Evolutionary conservation across 2,113 vertebrate genomes (phyloP), one percentile per base, ranked within the genome.

Genomic region (Coptodon rendalli): DNA sequence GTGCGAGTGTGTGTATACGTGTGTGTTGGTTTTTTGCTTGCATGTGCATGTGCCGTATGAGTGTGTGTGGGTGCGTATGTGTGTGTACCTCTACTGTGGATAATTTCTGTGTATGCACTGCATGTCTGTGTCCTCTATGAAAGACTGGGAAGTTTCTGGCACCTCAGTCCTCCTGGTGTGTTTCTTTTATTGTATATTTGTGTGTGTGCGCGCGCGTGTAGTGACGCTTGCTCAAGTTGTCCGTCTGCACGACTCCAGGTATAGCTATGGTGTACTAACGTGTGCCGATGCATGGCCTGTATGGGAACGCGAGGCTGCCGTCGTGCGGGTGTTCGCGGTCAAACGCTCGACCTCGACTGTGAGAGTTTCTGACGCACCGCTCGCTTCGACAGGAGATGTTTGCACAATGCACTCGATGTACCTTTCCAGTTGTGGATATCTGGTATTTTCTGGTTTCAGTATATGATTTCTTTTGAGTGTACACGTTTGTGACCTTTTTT

Each of bases 251-350:
- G 95, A 94, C 92, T 94, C 94, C 94, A 95, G 94, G 90, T 96
- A 93, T 94, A 95, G 89, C 91, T 90, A 81, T 86, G 85, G 78
- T 95, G 93, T 93, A 95, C 89, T 96, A 93, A 87, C 96, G 95
- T 96, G 95, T 95, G 94, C 96, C 95, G 94, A 92, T 96, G 97
- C 97, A 98, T 98, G 97, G 94, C 96, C 95, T 89, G 88, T 94
- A 87, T 36, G 90, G 90, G 89, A 78, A 66, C 19, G 86, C 17
- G 86, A 71, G 84, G 16, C 31, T 86, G 85, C 89, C 50, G 6
- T 53, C 48, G 61, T 54, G 71, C 17, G 36, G 82, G 79, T 54
- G 83, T 87, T 16, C 34, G 79, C 24, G 76, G 86, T 81, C 84
- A 24, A 81, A 90, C 86, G 88, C 88, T 82, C 79, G 52, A 83